phyloP scores from a whole-genome alignment of 2,113 vertebrate species.

The Brevimyrus niger region DNA sequence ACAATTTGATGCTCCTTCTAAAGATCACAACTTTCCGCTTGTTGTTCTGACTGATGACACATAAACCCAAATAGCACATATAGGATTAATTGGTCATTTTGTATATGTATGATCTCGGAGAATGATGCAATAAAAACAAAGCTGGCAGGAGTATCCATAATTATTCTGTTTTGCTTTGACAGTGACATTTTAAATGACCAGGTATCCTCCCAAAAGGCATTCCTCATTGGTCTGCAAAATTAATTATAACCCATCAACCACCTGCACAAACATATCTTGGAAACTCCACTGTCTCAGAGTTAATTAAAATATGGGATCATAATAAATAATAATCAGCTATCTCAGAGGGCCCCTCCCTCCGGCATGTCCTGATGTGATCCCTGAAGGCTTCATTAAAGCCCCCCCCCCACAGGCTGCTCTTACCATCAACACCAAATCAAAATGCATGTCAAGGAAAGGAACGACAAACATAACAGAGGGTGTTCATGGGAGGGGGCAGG shows the following conservation, averaged over 20 bases:
- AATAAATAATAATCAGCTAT: neutral
- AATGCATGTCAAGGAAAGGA: neutral
- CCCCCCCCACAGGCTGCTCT: neutral
- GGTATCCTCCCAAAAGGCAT: neutral
- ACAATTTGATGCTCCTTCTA: neutral
- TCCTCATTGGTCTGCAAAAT: slow-evolving; percentile 11
- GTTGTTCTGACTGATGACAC: neutral
- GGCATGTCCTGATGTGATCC: neutral
- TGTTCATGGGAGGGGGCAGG: neutral
- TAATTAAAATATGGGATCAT: slow-evolving; percentile 8
- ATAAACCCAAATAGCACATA: neutral
- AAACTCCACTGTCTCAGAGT: neutral
- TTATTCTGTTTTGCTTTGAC: neutral
- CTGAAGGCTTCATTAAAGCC: slow-evolving; percentile 6
- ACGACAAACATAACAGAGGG: neutral
- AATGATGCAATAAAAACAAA: neutral
- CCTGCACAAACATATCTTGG: neutral
- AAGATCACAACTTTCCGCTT: neutral
- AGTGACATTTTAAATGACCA: neutral
- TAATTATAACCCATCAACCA: slow-evolving; percentile 17
- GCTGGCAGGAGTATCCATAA: neutral
- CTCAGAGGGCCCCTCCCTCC: neutral
- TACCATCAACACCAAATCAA: neutral
- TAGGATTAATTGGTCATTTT: neutral
- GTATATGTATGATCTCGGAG: neutral